A percentile compares a stretch with the other conserved stretches of the same genome.
Conservation (phyloP, 1,140 invertebrate species). For the Semibalanus balanoides region DNA sequence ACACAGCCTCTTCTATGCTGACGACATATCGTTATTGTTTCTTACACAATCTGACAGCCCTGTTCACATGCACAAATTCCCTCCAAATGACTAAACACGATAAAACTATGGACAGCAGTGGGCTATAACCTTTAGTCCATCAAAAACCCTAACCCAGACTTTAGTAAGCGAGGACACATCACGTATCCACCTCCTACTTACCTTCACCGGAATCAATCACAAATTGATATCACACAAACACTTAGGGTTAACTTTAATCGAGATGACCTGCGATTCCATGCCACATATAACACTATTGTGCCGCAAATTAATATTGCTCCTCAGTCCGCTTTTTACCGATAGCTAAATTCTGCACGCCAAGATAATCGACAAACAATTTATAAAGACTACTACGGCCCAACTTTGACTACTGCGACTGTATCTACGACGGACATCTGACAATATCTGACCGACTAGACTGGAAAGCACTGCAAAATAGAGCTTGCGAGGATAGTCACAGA, state of each 20-base stretch:
- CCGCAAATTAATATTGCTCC: no score
- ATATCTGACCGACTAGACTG: neutral
- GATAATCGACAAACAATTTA: neutral
- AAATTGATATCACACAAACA: neutral
- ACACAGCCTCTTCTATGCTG: neutral
- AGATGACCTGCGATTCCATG: no score
- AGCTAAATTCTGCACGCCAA: neutral
- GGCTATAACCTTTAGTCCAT: neutral
- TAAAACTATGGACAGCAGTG: neutral
- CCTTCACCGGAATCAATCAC: no score
- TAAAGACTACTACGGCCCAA: neutral
- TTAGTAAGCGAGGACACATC: no score
- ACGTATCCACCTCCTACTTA: no score
- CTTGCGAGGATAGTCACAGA: neutral
- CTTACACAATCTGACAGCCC: neutral
- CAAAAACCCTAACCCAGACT: neutral
- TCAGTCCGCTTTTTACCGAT: neutral
- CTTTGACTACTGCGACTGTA: neutral
- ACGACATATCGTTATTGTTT: neutral
- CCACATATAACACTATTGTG: no score
- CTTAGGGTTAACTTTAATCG: neutral
- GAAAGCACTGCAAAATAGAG: neutral
- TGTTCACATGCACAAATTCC: neutral
- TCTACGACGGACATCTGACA: neutral
- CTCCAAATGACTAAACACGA: neutral